These are phyloP conservation scores for Kryptopterus vitreolus DNA, from an alignment of 2,797 vertebrate genomes.

Conservation along the genomic window DNA sequence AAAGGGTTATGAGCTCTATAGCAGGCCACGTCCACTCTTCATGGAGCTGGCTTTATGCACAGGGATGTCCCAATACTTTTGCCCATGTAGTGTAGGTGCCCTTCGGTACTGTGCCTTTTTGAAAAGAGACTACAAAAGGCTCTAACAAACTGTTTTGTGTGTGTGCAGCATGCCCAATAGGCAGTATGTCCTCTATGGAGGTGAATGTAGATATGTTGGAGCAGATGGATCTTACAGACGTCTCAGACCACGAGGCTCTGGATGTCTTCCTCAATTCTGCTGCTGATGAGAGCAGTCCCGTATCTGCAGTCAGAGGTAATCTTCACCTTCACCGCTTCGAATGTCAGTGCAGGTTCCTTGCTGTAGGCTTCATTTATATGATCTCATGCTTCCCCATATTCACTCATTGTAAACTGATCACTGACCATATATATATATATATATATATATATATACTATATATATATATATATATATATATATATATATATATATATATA, in stretches of 20 bases:
- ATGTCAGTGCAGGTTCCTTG: neutral
- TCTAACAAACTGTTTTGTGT: neutral
- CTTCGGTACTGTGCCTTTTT: neutral
- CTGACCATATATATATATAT: no score
- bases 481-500: no score
- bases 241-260: constrained; percentile 92
- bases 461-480: no score
- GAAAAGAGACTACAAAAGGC: neutral
- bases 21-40: no score
- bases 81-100: neutral
- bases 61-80: no score
- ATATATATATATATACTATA: no score
- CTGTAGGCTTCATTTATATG: neutral
- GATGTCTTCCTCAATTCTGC: constrained; percentile 94
- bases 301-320: constrained; percentile 70
- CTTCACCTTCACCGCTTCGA: neutral
- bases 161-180: constrained; percentile 55
- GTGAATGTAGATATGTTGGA: constrained; percentile 84
- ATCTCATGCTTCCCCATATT: neutral
- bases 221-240: constrained; percentile 89
- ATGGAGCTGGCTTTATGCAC: no score
- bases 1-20: no score
- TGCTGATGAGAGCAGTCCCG: constrained; percentile 74
- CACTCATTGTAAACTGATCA: no score
- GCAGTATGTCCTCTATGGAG: constrained; percentile 81